A percentile compares a stretch with the other conserved stretches of the same genome.
These are phyloP conservation scores for Euwallacea similis DNA, from an alignment of 1,140 invertebrate genomes.

Conservation along the genomic window DNA sequence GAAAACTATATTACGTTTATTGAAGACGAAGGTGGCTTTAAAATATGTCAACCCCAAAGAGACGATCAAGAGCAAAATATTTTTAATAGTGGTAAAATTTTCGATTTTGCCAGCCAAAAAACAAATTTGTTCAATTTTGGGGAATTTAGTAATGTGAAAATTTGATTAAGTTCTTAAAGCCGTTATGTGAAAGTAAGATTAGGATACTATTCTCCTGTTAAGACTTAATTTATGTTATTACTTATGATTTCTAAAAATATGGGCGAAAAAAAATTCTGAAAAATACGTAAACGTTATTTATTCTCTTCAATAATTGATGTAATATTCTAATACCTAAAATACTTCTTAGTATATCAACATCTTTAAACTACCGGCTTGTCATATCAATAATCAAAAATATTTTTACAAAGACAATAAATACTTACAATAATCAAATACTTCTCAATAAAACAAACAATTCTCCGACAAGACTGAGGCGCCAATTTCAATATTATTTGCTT, in stretches of 20 bases:
- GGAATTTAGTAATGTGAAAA: not conserved
- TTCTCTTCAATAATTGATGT: conserved; percentile 27
- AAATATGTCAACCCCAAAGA: not conserved
- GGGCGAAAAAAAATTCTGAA: not conserved
- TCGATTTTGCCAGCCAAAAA: conserved; percentile 23
- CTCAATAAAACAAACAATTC: not conserved
- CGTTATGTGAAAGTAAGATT: not conserved
- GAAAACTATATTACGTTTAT: not conserved
- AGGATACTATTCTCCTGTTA: too few relatives aligned
- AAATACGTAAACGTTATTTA: conserved; percentile 34
- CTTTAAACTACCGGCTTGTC: conserved; percentile 22
- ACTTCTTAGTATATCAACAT: conserved; percentile 32
- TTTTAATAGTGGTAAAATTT: conserved; percentile 1
- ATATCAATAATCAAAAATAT: conserved; percentile 18
- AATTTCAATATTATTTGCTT: not conserved
- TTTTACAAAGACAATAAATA: conserved; percentile 24
- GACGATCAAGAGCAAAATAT: not conserved
- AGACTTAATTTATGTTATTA: not conserved
- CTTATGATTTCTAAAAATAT: not conserved
- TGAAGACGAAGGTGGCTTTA: not conserved
- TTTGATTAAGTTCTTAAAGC: conserved; percentile 7
- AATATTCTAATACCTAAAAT: conserved; percentile 38
- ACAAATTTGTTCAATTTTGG: conserved; percentile 21
- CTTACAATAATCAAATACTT: not conserved
- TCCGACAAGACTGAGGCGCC: not conserved